A percentile compares a stretch with the other conserved stretches of the same genome.
Evolutionary conservation across 1,140 invertebrate genomes (phyloP).

Genomic region (Drosophila bifasciata): DNA sequence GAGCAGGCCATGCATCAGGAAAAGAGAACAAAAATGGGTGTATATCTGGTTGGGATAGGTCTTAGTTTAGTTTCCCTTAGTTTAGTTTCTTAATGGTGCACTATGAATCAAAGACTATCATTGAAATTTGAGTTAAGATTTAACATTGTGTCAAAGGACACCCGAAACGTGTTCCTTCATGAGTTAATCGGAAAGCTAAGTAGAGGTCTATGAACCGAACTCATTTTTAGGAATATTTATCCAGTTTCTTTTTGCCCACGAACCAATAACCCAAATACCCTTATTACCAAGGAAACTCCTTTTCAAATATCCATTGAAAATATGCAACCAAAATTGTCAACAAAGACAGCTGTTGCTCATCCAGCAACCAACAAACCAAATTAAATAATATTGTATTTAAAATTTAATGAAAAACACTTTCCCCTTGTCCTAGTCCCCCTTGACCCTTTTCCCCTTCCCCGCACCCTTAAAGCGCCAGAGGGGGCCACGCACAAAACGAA

Average conservation of each 20-base stretch:
- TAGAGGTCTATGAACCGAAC: too few species aligned
- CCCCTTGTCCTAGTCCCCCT: slow-evolving; percentile 3
- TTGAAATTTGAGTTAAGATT: too few species aligned
- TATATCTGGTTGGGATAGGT: slow-evolving; percentile 10
- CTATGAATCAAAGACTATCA: background rate
- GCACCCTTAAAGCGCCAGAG: slow-evolving; percentile 47
- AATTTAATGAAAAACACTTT: slow-evolving; percentile 39
- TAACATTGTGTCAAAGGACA: too few species aligned
- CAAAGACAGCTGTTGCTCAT: slow-evolving; percentile 32
- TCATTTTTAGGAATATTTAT: too few species aligned
- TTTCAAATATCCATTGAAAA: background rate
- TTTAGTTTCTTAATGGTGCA: too few species aligned
- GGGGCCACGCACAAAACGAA: slow-evolving; percentile 53
- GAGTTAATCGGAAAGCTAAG: too few species aligned
- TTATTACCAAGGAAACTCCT: background rate
- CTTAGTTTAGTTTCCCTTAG: too few species aligned
- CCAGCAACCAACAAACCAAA: slow-evolving; percentile 27
- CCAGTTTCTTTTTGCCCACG: too few species aligned
- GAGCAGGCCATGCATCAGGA: background rate
- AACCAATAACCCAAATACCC: background rate
- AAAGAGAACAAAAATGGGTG: too few species aligned
- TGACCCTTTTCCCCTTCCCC: slow-evolving; percentile 18
- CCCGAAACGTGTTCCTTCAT: too few species aligned
- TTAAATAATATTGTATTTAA: slow-evolving; percentile 44
- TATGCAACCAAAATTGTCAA: slow-evolving; percentile 44